These are phyloP conservation scores for Eulithis prunata DNA, from an alignment of 2,888 invertebrate genomes.

Conservation along the genomic window DNA sequence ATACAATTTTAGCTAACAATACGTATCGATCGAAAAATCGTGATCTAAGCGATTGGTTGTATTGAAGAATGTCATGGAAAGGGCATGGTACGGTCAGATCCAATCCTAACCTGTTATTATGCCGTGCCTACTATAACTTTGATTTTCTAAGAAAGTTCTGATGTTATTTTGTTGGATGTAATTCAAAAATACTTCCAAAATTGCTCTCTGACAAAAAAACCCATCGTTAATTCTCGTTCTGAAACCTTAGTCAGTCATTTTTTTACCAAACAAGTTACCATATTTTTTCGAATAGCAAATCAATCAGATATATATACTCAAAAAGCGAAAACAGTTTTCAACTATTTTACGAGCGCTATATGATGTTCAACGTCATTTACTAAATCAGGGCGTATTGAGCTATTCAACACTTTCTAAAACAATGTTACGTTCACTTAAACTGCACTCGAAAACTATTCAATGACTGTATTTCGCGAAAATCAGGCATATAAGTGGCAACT, in stretches of 20 bases:
- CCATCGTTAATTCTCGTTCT: neutral
- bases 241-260: neutral
- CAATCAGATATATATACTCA: too few species aligned
- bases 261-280: too few species aligned
- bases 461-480: conserved; percentile 52
- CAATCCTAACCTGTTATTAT: conserved; percentile 57
- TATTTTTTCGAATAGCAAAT: too few species aligned
- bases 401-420: conserved; percentile 74
- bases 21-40: conserved; percentile 56
- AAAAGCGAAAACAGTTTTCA: too few species aligned
- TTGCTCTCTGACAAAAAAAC: neutral
- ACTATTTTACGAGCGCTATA: neutral
- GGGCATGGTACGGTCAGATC: conserved; percentile 61
- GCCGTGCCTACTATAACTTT: conserved; percentile 45
- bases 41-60: conserved; percentile 55
- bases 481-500: conserved; percentile 13
- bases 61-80: conserved; percentile 69
- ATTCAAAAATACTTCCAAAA: neutral
- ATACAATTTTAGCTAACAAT: conserved; percentile 30
- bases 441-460: conserved; percentile 65
- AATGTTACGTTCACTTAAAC: conserved; percentile 69
- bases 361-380: neutral
- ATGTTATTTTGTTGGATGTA: neutral
- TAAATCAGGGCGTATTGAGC: conserved; percentile 45
- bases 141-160: neutral